phyloP scores from a whole-genome alignment of 1,140 invertebrate genomes.

The Euwallacea fornicatus region DNA sequence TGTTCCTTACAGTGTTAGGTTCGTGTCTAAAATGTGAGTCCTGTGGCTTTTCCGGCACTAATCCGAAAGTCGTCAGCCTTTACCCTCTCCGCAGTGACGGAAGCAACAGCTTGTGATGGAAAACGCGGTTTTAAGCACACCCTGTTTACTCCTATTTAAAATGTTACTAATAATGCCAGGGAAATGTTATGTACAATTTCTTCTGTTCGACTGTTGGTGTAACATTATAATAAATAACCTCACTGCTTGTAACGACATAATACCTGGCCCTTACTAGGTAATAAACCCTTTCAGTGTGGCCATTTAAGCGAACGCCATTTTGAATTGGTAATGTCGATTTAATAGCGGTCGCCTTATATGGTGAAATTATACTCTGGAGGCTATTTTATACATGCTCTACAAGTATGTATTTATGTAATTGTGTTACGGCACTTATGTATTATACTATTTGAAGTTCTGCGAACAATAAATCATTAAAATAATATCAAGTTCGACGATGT shows the following conservation, averaged over 20 bases:
- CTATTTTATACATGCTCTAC: too few relatives aligned
- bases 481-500: background rate
- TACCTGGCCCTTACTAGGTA: slow-evolving; percentile 5
- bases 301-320: slow-evolving; percentile 17
- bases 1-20: slow-evolving; percentile 22
- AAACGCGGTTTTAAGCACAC: slow-evolving; percentile 18
- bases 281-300: slow-evolving; percentile 15
- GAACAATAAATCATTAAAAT: too few relatives aligned
- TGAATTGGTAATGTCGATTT: slow-evolving; percentile 18
- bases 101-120: slow-evolving; percentile 29
- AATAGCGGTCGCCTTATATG: background rate
- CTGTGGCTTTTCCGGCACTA: slow-evolving; percentile 20
- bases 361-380: too few relatives aligned
- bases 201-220: too few relatives aligned
- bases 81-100: slow-evolving; percentile 9
- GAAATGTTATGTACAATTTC: too few relatives aligned
- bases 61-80: slow-evolving; percentile 27
- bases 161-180: background rate
- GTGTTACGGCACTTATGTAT: too few relatives aligned
- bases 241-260: slow-evolving; percentile 4
- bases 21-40: slow-evolving; percentile 26
- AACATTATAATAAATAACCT: background rate
- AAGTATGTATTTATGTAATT: too few relatives aligned
- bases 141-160: slow-evolving; percentile 9
- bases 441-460: too few relatives aligned